A percentile compares a stretch with the other conserved stretches of the same genome.
Evolutionary conservation across 2,888 invertebrate genomes (phyloP).

Genomic region (Endotricha flammealis): DNA sequence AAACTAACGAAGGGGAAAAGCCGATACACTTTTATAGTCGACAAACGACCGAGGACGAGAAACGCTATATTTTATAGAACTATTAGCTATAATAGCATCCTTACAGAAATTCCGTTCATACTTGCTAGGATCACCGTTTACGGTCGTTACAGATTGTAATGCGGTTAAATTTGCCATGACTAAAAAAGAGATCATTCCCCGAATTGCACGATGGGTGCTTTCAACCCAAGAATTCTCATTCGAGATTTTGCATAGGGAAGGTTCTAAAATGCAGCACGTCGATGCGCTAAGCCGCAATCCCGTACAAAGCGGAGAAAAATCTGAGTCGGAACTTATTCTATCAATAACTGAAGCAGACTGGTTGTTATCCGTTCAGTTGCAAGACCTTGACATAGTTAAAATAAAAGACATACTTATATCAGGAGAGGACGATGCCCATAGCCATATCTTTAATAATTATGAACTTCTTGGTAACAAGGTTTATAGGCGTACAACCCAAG

Average conservation of each 20-base stretch:
- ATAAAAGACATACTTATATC: slow-evolving; percentile 18
- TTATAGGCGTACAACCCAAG: slow-evolving; percentile 23
- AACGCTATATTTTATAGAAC: slow-evolving; percentile 37
- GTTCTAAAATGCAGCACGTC: slow-evolving; percentile 21
- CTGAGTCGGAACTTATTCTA: slow-evolving; percentile 20
- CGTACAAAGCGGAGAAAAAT: slow-evolving; percentile 21
- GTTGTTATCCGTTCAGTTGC: slow-evolving; percentile 23
- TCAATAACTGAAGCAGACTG: slow-evolving; percentile 22
- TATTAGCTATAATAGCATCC: slow-evolving; percentile 34
- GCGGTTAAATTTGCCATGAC: slow-evolving; percentile 19
- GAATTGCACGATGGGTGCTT: slow-evolving; percentile 26
- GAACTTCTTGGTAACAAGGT: slow-evolving; percentile 26
- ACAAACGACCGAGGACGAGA: slow-evolving; percentile 34
- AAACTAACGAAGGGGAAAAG: slow-evolving; percentile 20
- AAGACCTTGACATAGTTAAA: slow-evolving; percentile 17
- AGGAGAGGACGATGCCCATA: slow-evolving; percentile 22
- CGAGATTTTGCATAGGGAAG: slow-evolving; percentile 19
- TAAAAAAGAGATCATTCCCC: slow-evolving; percentile 25
- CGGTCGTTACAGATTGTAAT: slow-evolving; percentile 23
- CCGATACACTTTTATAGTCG: slow-evolving; percentile 35
- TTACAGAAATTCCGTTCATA: slow-evolving; percentile 33
- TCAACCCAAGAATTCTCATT: slow-evolving; percentile 22
- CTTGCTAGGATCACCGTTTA: slow-evolving; percentile 23
- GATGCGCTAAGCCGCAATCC: slow-evolving; percentile 21
- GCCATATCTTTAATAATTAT: slow-evolving; percentile 21